Conservation (phyloP, 2,113 vertebrate genomes). For the Ictalurus punctatus region DNA sequence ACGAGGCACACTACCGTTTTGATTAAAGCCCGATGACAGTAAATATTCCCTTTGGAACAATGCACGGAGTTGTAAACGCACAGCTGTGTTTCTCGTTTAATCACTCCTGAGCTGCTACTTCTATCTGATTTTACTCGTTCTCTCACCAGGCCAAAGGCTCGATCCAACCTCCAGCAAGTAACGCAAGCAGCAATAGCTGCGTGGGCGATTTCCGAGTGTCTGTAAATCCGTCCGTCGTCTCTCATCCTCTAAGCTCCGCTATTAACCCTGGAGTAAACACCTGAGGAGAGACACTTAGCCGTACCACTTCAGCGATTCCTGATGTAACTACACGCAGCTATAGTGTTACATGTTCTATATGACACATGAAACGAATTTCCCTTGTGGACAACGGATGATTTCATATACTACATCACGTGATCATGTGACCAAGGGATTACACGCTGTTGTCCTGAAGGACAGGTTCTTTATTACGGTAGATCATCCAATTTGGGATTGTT, state of each 20-base stretch:
- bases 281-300: background rate
- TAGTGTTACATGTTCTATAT: background rate
- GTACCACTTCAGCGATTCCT: background rate
- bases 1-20: background rate
- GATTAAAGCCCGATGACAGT: background rate
- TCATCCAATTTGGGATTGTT: background rate
- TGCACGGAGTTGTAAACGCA: background rate
- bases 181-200: background rate
- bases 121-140: conserved; percentile 19
- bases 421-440: background rate
- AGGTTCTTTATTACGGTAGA: background rate
- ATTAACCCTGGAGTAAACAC: conserved; percentile 2
- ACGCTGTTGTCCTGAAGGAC: background rate
- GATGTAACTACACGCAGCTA: background rate
- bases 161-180: conserved; percentile 20
- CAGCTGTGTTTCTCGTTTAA: background rate
- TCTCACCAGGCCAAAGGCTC: conserved; percentile 6
- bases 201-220: conserved; percentile 1
- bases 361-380: background rate
- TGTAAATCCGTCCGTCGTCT: background rate
- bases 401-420: no score
- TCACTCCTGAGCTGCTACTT: conserved; percentile 5
- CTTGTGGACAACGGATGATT: background rate
- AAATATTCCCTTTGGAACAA: background rate
- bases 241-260: background rate